Evolutionary conservation across 2,797 vertebrate species (phyloP).

Genomic region (Anabacerthia variegaticeps): DNA sequence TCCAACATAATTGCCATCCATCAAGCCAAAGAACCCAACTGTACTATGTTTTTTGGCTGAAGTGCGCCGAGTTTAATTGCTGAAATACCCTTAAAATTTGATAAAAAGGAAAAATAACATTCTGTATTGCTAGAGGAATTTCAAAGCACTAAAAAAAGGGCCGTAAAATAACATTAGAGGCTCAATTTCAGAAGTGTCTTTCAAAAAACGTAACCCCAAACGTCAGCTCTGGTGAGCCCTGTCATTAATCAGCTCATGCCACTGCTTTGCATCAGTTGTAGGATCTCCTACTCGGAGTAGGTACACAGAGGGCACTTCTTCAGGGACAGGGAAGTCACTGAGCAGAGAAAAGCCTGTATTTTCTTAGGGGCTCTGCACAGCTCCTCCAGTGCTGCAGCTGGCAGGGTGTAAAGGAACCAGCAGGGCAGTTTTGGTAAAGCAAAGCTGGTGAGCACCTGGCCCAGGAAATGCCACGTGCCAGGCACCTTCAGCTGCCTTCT

Average conservation of each 20-base stretch:
- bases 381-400: background rate
- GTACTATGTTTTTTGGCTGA: background rate
- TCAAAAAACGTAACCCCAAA: conserved; percentile 15
- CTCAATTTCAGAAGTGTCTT: conserved; percentile 30
- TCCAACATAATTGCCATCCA: conserved; percentile 2
- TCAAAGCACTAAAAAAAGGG: background rate
- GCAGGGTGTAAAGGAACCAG: background rate
- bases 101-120: conserved; percentile 57
- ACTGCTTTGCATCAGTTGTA: background rate
- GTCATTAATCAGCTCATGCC: conserved; percentile 15
- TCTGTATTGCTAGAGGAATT: conserved; percentile 40
- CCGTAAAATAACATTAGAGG: conserved; percentile 23
- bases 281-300: background rate
- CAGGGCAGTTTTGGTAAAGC: background rate
- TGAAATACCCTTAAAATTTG: conserved; percentile 26
- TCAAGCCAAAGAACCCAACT: background rate
- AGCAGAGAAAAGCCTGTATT: background rate
- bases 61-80: background rate
- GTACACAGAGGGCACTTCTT: background rate
- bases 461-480: background rate
- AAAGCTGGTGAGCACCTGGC: background rate
- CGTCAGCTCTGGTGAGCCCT: background rate
- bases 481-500: background rate
- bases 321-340: background rate
- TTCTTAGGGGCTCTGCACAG: background rate